Percentiles rank a stretch among this genome's conserved stretches.
phyloP scores from a whole-genome alignment of 2,797 vertebrate genomes.

The Coluber constrictor region DNA sequence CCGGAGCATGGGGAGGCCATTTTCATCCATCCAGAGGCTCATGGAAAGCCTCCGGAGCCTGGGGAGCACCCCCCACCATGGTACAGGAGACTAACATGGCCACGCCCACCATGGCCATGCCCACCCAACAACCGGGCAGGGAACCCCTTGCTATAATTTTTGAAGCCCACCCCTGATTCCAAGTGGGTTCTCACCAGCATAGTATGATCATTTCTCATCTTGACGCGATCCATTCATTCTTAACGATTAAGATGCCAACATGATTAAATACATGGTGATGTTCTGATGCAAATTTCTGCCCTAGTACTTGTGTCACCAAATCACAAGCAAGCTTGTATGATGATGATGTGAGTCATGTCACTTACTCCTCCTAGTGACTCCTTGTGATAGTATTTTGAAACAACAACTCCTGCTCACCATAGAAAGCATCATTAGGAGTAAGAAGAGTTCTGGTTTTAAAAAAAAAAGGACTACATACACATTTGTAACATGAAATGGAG shows the following conservation, averaged over 20 bases:
- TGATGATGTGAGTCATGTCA: not conserved
- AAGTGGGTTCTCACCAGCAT: no score
- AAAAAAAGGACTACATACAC: not conserved
- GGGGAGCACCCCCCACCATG: no score
- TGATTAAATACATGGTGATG: not conserved
- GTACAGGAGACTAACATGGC: no score
- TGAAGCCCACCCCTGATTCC: no score
- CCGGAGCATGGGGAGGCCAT: no score
- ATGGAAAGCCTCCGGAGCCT: no score
- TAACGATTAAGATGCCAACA: not conserved
- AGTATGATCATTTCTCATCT: no score
- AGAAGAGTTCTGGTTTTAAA: not conserved
- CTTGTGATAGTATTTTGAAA: not conserved
- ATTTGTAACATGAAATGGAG: not conserved
- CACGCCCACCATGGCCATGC: no score
- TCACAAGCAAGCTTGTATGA: not conserved
- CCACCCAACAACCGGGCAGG: no score
- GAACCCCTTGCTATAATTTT: no score
- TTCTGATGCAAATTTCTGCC: not conserved
- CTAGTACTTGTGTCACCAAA: not conserved
- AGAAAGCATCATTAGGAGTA: not conserved
- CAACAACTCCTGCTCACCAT: not conserved
- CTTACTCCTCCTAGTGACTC: not conserved
- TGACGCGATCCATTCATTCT: not conserved
- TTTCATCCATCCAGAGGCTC: no score